Conservation (phyloP, 2,113 vertebrate genomes). For the Gallinago paraguaiae region DNA sequence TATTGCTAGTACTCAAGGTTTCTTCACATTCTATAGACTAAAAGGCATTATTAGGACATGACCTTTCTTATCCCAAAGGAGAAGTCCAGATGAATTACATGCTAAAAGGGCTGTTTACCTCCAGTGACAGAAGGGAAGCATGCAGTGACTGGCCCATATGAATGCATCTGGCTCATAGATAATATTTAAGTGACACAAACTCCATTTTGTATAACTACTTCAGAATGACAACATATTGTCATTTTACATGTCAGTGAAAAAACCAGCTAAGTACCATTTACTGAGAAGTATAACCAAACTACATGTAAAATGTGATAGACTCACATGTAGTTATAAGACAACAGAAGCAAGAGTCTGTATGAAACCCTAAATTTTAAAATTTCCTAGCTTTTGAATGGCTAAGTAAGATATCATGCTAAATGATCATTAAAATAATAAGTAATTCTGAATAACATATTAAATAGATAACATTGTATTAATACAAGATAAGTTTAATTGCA, state of each 20-base stretch:
- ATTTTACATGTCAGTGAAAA: background rate
- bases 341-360: background rate
- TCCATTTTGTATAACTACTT: background rate
- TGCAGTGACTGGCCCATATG: background rate
- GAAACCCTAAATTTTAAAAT: background rate
- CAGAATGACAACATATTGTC: background rate
- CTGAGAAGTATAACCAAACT: background rate
- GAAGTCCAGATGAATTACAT: background rate
- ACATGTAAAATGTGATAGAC: background rate
- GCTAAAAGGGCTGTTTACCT: background rate
- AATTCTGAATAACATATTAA: background rate
- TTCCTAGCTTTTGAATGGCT: background rate
- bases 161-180: background rate
- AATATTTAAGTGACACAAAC: background rate
- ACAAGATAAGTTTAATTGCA: background rate
- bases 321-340: background rate
- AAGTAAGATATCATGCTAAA: background rate
- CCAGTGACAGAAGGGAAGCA: background rate
- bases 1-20: background rate
- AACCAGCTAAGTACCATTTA: background rate
- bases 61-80: background rate
- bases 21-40: background rate
- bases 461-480: background rate
- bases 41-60: background rate
- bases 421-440: background rate